Base-by-base conservation (phyloP, 2,888 invertebrate species). In the Copidosoma aretas region DNA sequence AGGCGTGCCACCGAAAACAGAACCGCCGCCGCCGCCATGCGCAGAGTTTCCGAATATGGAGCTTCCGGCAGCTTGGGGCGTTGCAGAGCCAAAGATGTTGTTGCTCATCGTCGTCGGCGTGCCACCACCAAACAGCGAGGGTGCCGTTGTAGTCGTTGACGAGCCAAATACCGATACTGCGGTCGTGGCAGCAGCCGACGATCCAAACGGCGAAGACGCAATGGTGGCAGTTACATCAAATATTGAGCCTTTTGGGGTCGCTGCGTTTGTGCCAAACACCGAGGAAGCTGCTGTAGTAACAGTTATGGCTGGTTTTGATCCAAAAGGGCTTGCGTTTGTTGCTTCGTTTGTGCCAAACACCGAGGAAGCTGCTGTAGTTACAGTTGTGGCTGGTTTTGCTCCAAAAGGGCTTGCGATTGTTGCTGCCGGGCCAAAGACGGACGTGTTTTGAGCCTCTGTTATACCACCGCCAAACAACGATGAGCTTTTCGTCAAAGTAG, bases 141-240 rank as follows among this genome's bases (percentile, higher is more conserved):
- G 41, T 46, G 3, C 43, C 17, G 54, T 60, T 12, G 62, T 22
- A 52, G 62, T 19, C 12, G 52, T 41, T 12, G 69, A 54, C 1
- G 65, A 49, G 17, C 60, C 51, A 5, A 52, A 43, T 4, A 54
- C 24, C 17, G 61, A 41, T 8, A 46, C 25, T 8, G 64, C 25
- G 12, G 59, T 46, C 8, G 71, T 8, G 10, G 62, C n/a, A 8
- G 64, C 41, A 8, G 32, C 32, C 8, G 32, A 32, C 8, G 32
- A 32, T 32, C 32, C 32, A 32, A 32, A 32, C 32, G 8, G 32
- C 32, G 32, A 32, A 32, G 32, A 32, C 32, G 4, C 32, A 32
- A 32, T 32, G 32, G 32, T 32, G 32, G 68, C 52, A 32, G 70
- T 65, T 21, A 74, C 75, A 12, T 77, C 76, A 52, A 78, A 78